Evolutionary conservation across 2,113 vertebrate species (phyloP), one percentile per base, ranked within the genome.

Genomic region (Cathartes aura): DNA sequence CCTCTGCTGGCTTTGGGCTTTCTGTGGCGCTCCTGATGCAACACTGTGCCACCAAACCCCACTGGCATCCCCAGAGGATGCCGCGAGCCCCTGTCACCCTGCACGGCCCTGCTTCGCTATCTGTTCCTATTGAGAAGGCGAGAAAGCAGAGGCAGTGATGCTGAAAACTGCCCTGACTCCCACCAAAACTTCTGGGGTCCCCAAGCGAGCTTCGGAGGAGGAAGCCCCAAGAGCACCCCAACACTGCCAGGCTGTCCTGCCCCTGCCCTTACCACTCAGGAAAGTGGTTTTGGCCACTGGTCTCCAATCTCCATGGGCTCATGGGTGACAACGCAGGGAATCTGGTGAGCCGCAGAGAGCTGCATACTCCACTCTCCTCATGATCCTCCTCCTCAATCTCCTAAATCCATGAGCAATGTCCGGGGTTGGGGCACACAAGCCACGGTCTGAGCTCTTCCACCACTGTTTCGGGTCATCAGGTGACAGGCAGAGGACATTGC

Each of bases 71-170:
- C 26, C 26, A 23, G 52, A 80, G 36, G 29, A 26, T 2, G 3
- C 34, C 0, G 1, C 0, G 5, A 85, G 56, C 30, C 58, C 64
- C 76, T 48, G 26, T 6, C 12, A 34, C 32, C 40, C 32, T 52
- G 17, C 59, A 12, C 0, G 1, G 45, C 22, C 27, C 59, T 63
- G 50, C 30, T 36, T 60, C 0, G 1, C 11, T 40, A 13, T 3
- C 58, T 52, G 15, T 3, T 75, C n/a, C 53, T 20, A 11, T 4
- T 10, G 29, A 83, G 59, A 75, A 68, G 27, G 17, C 23, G 14
- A 75, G 40, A 75, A 59, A 64, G 52, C 52, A 45, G 52, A 80
- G 36, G 11, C 0, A 30, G 56, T 2, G 30, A 30, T 45, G 64
- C 29, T 42, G 71, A 62, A 78, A 74, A 80, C 24, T 47, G 29